These are phyloP conservation scores for Geotrupes spiniger DNA, from an alignment of 2,888 invertebrate species.

Conservation along the genomic window DNA sequence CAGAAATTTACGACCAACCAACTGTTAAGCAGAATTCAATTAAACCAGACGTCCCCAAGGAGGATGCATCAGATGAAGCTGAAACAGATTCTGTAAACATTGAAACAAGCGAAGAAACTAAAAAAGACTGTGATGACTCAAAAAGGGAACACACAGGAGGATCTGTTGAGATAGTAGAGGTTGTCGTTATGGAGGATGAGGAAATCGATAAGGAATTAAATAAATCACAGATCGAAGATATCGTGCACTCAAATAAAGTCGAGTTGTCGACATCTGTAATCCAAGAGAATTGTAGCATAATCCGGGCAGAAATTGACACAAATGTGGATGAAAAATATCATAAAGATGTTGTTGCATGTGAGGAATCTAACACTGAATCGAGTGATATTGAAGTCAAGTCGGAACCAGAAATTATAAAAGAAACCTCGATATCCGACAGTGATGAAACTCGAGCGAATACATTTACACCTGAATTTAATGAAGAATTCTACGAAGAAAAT, in stretches of 20 bases:
- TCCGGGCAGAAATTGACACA: constrained; percentile 17
- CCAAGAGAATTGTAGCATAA: constrained; percentile 12
- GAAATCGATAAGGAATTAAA: constrained; percentile 44
- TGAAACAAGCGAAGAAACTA: constrained; percentile 9
- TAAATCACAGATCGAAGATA: constrained; percentile 44
- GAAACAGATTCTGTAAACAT: constrained; percentile 15
- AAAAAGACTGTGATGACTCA: constrained; percentile 28
- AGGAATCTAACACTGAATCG: constrained; percentile 26
- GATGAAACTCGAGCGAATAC: constrained; percentile 23
- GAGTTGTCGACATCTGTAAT: constrained; percentile 9
- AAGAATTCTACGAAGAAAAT: constrained; percentile 32
- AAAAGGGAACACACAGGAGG: constrained; percentile 31
- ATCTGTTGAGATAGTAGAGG: constrained; percentile 49
- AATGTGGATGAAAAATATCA: constrained; percentile 31
- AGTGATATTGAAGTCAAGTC: constrained; percentile 33
- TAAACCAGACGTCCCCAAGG: constrained; percentile 22
- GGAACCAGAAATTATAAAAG: constrained; percentile 22
- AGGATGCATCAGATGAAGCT: constrained; percentile 25
- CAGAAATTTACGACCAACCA: constrained; percentile 39
- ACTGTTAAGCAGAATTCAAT: constrained; percentile 17
- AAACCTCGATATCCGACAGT: constrained; percentile 13
- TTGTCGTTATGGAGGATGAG: constrained; percentile 48
- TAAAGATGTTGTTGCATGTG: constrained; percentile 20
- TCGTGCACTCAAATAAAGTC: constrained; percentile 37
- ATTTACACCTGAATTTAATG: constrained; percentile 36